These are phyloP conservation scores for Drosophila koepferae DNA, from an alignment of 2,888 invertebrate genomes.

Conservation along the genomic window DNA sequence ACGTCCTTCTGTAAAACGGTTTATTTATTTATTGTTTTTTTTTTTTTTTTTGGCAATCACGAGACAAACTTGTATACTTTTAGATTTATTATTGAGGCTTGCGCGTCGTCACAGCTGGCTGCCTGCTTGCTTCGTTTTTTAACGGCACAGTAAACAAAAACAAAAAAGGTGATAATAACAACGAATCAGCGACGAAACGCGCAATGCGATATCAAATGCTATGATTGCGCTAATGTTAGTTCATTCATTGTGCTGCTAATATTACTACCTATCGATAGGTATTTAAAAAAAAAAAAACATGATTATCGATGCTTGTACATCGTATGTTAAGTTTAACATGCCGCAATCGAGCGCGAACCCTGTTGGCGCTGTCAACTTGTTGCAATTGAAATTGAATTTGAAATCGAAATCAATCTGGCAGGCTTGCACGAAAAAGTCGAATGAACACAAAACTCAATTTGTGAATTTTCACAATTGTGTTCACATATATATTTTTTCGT, in stretches of 20 bases:
- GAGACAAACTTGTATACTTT: constrained; percentile 23
- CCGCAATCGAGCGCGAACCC: constrained; percentile 27
- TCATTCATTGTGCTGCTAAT: not conserved
- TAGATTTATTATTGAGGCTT: constrained; percentile 21
- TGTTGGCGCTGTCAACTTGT: constrained; percentile 42
- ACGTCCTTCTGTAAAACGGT: constrained; percentile 31
- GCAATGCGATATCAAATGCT: constrained; percentile 48
- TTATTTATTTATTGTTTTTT: not conserved
- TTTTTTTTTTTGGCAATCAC: constrained; percentile 2
- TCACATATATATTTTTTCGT: not conserved
- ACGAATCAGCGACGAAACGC: constrained; percentile 39
- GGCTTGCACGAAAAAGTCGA: not conserved
- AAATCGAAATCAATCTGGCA: constrained; percentile 37
- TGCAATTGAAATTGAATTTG: constrained; percentile 38
- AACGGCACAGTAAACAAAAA: constrained; percentile 55
- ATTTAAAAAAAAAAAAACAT: not conserved
- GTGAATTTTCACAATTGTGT: not conserved
- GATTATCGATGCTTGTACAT: constrained; percentile 7
- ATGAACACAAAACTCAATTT: constrained; percentile 15
- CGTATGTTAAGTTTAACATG: constrained; percentile 1
- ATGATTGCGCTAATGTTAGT: constrained; percentile 28
- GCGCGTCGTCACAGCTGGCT: constrained; percentile 15
- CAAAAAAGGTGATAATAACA: constrained; percentile 53
- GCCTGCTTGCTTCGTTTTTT: constrained; percentile 24
- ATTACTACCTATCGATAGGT: constrained; percentile 12